Percentiles rank a stretch among this genome's conserved stretches.
These are phyloP conservation scores for Helicoverpa armigera DNA, from an alignment of 1,140 invertebrate genomes.

Conservation along the genomic window DNA sequence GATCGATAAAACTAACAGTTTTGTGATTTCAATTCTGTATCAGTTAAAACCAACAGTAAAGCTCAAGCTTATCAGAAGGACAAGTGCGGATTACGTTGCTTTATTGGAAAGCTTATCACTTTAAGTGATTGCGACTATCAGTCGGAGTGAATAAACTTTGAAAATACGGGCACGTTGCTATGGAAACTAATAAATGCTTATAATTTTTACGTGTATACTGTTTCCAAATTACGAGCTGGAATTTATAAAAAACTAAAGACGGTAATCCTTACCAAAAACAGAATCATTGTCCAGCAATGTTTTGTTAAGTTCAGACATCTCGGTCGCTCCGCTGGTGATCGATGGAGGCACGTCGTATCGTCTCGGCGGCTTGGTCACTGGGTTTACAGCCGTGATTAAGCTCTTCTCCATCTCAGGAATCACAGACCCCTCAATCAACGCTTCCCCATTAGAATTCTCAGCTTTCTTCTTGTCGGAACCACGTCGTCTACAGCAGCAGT, in stretches of 20 bases:
- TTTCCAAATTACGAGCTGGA: neutral
- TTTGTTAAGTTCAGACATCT: slow-evolving; percentile 93
- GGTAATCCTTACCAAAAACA: slow-evolving; percentile 90
- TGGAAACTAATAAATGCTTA: too few relatives aligned
- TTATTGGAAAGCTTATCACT: slow-evolving; percentile 8
- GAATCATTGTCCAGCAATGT: slow-evolving; percentile 91
- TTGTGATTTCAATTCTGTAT: neutral
- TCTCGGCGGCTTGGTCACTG: slow-evolving; percentile 92
- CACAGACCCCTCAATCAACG: slow-evolving; percentile 87
- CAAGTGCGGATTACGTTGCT: neutral
- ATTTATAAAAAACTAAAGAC: neutral
- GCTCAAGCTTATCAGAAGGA: slow-evolving; percentile 4
- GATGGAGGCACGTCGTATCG: slow-evolving; percentile 90
- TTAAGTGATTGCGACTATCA: neutral
- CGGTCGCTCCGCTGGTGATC: slow-evolving; percentile 89
- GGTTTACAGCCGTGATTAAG: slow-evolving; percentile 93
- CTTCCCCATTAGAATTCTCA: slow-evolving; percentile 88
- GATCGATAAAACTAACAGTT: neutral
- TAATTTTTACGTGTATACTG: neutral
- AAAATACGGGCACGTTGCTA: neutral
- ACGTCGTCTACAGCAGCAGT: slow-evolving; percentile 89
- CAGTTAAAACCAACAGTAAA: neutral
- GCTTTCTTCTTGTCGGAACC: slow-evolving; percentile 85
- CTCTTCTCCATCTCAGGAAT: slow-evolving; percentile 93
- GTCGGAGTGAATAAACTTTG: neutral